Base-by-base conservation (phyloP, 2,113 vertebrate genomes). In the Rhineura floridana region DNA sequence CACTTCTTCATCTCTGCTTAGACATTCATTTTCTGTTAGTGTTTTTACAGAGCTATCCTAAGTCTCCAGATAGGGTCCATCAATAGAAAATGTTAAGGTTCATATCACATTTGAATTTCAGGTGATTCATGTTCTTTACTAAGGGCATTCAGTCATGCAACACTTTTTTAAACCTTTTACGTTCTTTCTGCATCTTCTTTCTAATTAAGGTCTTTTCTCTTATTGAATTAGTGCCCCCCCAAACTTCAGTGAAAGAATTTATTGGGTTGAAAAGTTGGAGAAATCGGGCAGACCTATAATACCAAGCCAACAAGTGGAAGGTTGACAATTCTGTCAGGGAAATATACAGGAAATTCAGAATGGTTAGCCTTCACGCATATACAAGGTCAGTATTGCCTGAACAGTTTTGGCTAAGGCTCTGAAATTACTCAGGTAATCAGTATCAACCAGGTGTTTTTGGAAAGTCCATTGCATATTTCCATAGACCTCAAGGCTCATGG, bases 21-120 rank as follows among this genome's bases (percentile, higher is more conserved):
- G 93, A 91, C 84, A 86, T 52, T 84, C 86, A 89, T 91, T 90
- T 91, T 59, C 84, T 90, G 85, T 90, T 92, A 92, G 79, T 52
- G 67, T 59, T 48, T 73, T 73, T 91, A 91, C 91, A 81, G 78
- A 48, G 39, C 3, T 4, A 55, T 67, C 48, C 81, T 28, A 59
- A 2, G 48, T 42, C 91, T 80, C 89, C 84, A 85, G 50, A 63
- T 9, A 8, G 59, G 76, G 86, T 87, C 55, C 59, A 90, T 84
- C 85, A 48, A 50, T 52, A 69, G 88, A 83, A 92, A 77, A 88
- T 63, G 80, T 73, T 5, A 62, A 21, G 23, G n/a, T 7, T 70
- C 1, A 25, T 33, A 78, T 5, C 12, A 2, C 77, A 89, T 70
- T 88, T 55, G 33, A 70, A 84, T 83, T 52, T 46, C 86, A 72